Percentiles rank a stretch among this genome's conserved stretches.
These are phyloP conservation scores for Phaethornis superciliosus DNA, from an alignment of 2,113 vertebrate species.

Conservation along the genomic window DNA sequence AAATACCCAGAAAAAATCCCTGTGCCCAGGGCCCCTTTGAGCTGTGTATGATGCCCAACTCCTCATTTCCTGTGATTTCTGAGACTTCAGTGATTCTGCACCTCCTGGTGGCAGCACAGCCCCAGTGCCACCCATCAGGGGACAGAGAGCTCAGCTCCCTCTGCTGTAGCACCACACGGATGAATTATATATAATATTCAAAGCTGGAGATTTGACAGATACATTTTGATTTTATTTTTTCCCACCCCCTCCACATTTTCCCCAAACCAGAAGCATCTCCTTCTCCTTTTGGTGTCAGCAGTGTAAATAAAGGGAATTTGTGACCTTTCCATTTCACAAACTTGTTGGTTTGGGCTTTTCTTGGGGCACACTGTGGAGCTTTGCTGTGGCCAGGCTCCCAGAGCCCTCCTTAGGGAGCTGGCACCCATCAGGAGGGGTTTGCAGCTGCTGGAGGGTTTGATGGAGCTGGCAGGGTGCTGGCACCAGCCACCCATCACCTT, in stretches of 20 bases:
- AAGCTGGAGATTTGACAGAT: not conserved
- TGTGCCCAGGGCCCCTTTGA: not conserved
- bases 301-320: constrained; percentile 1
- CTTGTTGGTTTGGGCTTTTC: not conserved
- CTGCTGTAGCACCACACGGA: not conserved
- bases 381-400: not conserved
- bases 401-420: constrained; percentile 4
- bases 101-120: too few relatives aligned
- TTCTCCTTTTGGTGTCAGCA: not conserved
- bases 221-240: too few relatives aligned
- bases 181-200: too few relatives aligned
- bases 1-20: not conserved
- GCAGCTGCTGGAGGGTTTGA: not conserved
- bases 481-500: not conserved
- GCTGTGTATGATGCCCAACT: fast-evolving
- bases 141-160: not conserved
- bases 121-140: too few relatives aligned
- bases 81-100: not conserved
- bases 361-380: not conserved
- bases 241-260: not conserved
- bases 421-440: not conserved
- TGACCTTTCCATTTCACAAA: constrained; percentile 5
- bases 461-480: not conserved
- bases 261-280: constrained; percentile 18
- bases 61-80: too few relatives aligned